A percentile compares a stretch with the other conserved stretches of the same genome.
Evolutionary conservation across 2,888 invertebrate species (phyloP).

Genomic region (Idaea dimidiata): DNA sequence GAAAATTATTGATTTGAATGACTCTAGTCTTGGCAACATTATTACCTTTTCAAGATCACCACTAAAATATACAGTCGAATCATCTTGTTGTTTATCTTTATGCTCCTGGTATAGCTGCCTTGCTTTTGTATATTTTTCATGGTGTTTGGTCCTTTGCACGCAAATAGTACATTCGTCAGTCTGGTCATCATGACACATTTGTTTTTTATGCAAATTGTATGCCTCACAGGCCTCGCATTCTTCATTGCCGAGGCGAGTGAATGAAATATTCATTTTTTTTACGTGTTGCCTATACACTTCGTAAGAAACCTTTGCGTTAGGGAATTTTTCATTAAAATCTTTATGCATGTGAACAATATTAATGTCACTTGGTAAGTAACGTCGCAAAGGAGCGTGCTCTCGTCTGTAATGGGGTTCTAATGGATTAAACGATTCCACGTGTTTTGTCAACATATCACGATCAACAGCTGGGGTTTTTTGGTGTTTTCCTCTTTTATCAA

Average conservation of each 20-base stretch:
- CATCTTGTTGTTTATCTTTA: conserved; percentile 10
- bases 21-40: conserved; percentile 26
- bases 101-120: conserved; percentile 15
- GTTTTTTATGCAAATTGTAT: conserved; percentile 19
- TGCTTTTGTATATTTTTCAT: conserved; percentile 19
- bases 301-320: too few species aligned
- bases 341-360: conserved; percentile 26
- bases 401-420: conserved; percentile 28
- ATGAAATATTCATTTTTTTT: conserved; percentile 24
- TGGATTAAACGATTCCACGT: conserved; percentile 29
- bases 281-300: conserved; percentile 24
- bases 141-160: conserved; percentile 10
- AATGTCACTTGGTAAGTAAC: conserved; percentile 26
- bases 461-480: conserved; percentile 23
- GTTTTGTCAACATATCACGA: conserved; percentile 22
- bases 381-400: conserved; percentile 28
- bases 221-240: conserved; percentile 28
- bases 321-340: conserved; percentile 12
- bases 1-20: conserved; percentile 26
- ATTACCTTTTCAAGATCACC: conserved; percentile 26
- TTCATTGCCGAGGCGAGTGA: conserved; percentile 29
- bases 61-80: conserved; percentile 14
- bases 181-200: conserved; percentile 14
- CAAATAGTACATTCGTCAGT: conserved; percentile 16
- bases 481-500: conserved; percentile 21